phyloP scores from a whole-genome alignment of 1,140 invertebrate genomes.

The Magallana ariakensis region DNA sequence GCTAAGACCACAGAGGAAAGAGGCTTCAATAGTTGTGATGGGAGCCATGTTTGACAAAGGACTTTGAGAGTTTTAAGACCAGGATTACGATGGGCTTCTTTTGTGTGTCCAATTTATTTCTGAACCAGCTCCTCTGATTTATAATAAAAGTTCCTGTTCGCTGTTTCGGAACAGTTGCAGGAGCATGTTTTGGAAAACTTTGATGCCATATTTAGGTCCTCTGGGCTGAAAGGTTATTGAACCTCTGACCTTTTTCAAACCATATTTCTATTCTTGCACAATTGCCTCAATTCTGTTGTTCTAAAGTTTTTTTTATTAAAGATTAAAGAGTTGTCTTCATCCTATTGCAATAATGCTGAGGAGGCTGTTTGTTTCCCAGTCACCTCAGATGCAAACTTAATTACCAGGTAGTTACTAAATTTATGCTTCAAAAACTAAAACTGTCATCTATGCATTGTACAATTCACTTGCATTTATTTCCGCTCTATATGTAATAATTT shows the following conservation, averaged over 20 bases:
- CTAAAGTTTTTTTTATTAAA: too few relatives aligned
- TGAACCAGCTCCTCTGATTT: neutral
- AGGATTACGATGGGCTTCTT: neutral
- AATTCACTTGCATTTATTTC: too few relatives aligned
- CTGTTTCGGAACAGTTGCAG: neutral
- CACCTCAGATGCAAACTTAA: too few relatives aligned
- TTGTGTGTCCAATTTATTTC: neutral
- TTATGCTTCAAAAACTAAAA: too few relatives aligned
- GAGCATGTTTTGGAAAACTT: neutral
- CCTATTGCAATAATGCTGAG: too few relatives aligned
- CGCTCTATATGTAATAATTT: too few relatives aligned
- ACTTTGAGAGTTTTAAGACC: neutral
- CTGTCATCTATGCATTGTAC: too few relatives aligned
- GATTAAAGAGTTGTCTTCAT: too few relatives aligned
- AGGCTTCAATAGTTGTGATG: neutral
- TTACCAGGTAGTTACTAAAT: too few relatives aligned
- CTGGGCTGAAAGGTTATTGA: neutral
- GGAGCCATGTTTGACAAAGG: conserved; percentile 14
- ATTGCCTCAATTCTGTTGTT: neutral
- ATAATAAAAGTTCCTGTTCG: neutral
- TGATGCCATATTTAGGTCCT: neutral
- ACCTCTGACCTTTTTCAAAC: neutral
- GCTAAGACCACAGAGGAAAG: neutral
- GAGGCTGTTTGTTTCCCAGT: too few relatives aligned
- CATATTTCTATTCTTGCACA: neutral